Percentiles rank a stretch among this genome's conserved stretches.
Evolutionary conservation across 2,888 invertebrate genomes (phyloP).

Genomic region (Platynereis dumerilii): DNA sequence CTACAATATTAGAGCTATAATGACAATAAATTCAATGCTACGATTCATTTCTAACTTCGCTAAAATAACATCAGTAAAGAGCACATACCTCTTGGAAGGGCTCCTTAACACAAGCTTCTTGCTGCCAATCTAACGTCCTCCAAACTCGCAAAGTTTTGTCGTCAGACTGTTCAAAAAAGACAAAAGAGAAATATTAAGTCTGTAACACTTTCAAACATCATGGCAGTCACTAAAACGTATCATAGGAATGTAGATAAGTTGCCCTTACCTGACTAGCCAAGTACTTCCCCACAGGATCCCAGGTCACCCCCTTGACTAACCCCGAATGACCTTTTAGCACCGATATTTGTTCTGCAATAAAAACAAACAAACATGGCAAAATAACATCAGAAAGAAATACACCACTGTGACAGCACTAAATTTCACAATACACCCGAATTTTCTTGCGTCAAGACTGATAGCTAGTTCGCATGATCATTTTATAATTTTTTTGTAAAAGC

Average conservation of each 20-base stretch:
- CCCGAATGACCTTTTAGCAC: slow-evolving; percentile 87
- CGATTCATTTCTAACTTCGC: too few relatives aligned
- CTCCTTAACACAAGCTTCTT: slow-evolving; percentile 84
- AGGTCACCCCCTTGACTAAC: slow-evolving; percentile 94
- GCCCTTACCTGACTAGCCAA: slow-evolving; percentile 81
- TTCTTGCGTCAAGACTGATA: too few relatives aligned
- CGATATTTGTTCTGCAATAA: slow-evolving; percentile 68
- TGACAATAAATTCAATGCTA: too few relatives aligned
- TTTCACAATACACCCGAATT: too few relatives aligned
- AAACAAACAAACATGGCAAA: neutral
- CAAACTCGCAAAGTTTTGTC: slow-evolving; percentile 90
- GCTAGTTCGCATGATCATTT: too few relatives aligned
- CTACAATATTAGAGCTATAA: too few relatives aligned
- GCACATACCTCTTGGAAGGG: slow-evolving; percentile 82
- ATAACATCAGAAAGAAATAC: neutral
- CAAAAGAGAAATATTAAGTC: neutral
- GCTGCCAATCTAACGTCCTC: slow-evolving; percentile 94
- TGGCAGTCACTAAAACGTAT: neutral
- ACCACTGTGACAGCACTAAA: too few relatives aligned
- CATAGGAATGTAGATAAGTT: neutral
- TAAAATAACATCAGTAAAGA: too few relatives aligned
- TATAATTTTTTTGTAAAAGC: too few relatives aligned
- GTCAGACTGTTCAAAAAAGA: slow-evolving; percentile 74
- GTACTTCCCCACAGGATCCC: slow-evolving; percentile 99
- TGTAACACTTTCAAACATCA: neutral